phyloP scores from a whole-genome alignment of 2,113 vertebrate species.

The Mustela nigripes region DNA sequence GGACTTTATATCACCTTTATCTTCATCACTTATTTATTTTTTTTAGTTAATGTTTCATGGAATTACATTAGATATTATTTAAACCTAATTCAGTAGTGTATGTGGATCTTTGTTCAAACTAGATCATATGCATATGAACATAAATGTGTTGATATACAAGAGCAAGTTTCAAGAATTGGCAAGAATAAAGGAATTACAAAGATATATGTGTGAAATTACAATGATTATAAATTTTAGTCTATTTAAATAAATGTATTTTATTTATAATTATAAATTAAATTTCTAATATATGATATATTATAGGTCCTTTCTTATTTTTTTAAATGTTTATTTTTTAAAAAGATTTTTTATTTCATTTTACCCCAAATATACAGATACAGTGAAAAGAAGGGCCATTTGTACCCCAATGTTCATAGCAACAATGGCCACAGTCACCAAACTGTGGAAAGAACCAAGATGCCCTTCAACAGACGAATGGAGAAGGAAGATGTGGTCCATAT shows the following conservation, averaged over 20 bases:
- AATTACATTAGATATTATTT: background rate
- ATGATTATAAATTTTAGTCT: background rate
- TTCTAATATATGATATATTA: background rate
- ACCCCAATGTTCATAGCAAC: no score
- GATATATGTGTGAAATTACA: background rate
- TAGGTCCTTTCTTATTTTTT: background rate
- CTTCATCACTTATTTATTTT: background rate
- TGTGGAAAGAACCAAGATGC: no score
- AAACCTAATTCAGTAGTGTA: background rate
- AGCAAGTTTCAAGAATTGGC: background rate
- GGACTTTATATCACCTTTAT: background rate
- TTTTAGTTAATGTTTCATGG: background rate
- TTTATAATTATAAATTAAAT: constrained; percentile 36
- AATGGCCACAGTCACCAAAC: no score
- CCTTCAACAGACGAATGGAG: no score
- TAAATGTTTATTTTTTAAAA: no score
- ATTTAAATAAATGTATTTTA: background rate
- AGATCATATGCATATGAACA: background rate
- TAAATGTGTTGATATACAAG: background rate
- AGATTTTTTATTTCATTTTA: no score
- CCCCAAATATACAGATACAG: no score
- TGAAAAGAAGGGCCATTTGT: no score
- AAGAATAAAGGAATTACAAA: background rate
- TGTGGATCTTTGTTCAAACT: background rate
- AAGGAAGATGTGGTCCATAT: no score